Base-by-base conservation (phyloP, 2,888 invertebrate genomes). In the Lithosia quadra region DNA sequence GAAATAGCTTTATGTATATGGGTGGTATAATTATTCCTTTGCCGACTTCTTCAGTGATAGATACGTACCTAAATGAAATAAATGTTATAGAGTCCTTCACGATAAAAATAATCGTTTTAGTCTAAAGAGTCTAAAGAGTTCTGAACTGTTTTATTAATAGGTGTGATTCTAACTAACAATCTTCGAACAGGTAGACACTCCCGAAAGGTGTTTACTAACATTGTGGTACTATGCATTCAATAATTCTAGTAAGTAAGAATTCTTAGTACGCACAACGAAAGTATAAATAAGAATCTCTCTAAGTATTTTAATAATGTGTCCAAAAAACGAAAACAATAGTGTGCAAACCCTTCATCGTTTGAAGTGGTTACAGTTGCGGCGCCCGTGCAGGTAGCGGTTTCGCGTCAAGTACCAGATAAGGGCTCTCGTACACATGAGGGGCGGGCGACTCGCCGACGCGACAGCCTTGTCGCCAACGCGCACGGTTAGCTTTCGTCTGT, bases 351-450 rank as follows among this genome's bases (percentile, higher is more conserved):
- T 89, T 88, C 88, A 89, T 76, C 79, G 85, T 81, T 79, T 89
- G 84, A 86, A 91, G 90, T 89, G 88, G 86, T 72, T 82, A 71
- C 70, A 78, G 70, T 79, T 80, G 80, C 81, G 86, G 86, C 86
- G 89, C 84, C 84, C 69, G 83, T 81, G 88, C 91, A 81, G 80
- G 80, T 92, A 92, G 87, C 90, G 89, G 82, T 87, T 86, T 86
- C 84, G 85, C 84, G 85, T 89, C 90, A 89, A 91, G 90, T 90
- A 83, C 82, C 68, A 86, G 88, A 91, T 89, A 90, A 91, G 84
- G 73, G 78, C 77, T 74, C 80, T 77, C 80, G 75, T 75, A 71
- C 75, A 78, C 73, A 73, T 76, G 72, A 73, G 76, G 77, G 82
- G 80, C 82, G 61, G 79, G 81, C 78, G 69, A 71, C 76, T 68